A percentile compares a stretch with the other conserved stretches of the same genome.
phyloP scores from a whole-genome alignment of 2,797 vertebrate species.

The Falco concolor region DNA sequence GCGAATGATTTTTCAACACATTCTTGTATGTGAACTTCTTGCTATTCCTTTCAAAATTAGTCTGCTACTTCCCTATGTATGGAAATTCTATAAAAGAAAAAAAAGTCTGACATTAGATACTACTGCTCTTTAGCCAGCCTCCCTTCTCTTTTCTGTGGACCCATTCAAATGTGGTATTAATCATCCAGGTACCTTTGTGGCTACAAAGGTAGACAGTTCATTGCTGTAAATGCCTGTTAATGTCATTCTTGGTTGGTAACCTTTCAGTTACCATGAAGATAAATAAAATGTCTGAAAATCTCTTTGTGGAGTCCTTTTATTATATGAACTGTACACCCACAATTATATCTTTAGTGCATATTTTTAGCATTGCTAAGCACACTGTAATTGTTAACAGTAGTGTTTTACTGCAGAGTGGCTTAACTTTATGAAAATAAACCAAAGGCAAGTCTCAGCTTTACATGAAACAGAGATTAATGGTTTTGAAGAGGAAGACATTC shows the following conservation, averaged over 20 bases:
- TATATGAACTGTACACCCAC: constrained; percentile 5
- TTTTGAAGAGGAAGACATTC: constrained; percentile 37
- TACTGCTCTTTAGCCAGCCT: neutral
- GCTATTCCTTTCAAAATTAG: neutral
- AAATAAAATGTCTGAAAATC: constrained; percentile 56
- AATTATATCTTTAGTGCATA: constrained; percentile 55
- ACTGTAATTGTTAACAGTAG: constrained; percentile 65
- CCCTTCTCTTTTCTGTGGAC: neutral
- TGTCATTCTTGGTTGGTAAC: neutral
- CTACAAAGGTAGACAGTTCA: neutral
- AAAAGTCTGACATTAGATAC: neutral
- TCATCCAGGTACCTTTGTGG: neutral
- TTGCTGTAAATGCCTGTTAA: constrained; percentile 34
- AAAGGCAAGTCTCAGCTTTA: constrained; percentile 20
- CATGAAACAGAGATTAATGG: constrained; percentile 63
- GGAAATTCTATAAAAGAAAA: neutral
- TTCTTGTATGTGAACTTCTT: neutral
- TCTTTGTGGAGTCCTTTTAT: constrained; percentile 18
- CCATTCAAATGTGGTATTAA: neutral
- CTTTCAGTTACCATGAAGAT: constrained; percentile 42
- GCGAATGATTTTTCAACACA: neutral
- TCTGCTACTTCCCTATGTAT: neutral
- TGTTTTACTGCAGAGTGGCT: constrained; percentile 52
- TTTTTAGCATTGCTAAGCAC: neutral
- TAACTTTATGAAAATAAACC: constrained; percentile 71